Conservation (phyloP, 2,113 vertebrate species). For the Aythya baeri region DNA sequence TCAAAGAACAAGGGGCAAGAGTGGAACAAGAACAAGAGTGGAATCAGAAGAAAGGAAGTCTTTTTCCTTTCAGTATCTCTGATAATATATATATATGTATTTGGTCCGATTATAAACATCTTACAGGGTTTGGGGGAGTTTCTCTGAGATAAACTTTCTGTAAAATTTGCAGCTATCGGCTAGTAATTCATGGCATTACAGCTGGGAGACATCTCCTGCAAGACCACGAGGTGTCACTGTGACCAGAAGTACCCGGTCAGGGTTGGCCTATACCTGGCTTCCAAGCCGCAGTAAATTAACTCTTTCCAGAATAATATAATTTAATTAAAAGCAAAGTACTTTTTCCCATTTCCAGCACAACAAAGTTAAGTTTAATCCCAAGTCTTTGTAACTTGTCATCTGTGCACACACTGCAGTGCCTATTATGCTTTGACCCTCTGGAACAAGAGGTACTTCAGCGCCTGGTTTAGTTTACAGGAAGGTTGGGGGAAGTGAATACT, state of each 20-base stretch:
- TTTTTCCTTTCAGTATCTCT: background rate
- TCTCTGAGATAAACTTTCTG: background rate
- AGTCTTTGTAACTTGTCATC: background rate
- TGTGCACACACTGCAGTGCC: background rate
- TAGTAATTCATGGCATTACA: background rate
- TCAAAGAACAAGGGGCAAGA: background rate
- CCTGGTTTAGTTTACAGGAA: fast-evolving
- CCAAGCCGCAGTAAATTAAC: background rate
- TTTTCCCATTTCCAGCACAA: background rate
- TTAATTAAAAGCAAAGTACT: background rate
- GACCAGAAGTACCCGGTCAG: background rate
- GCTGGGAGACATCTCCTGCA: background rate
- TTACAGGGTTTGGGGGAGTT: background rate
- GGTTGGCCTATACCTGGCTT: background rate
- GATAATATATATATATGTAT: background rate
- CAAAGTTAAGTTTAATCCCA: background rate
- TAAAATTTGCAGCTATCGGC: background rate
- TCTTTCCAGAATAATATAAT: background rate
- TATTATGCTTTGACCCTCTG: fast-evolving
- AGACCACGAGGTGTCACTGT: background rate
- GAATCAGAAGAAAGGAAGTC: background rate
- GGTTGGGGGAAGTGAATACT: fast-evolving
- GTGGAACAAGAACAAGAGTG: background rate
- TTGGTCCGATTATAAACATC: background rate
- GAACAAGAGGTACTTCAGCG: background rate